phyloP scores from a whole-genome alignment of 2,888 invertebrate genomes.

The Ypsolopha scabrella region DNA sequence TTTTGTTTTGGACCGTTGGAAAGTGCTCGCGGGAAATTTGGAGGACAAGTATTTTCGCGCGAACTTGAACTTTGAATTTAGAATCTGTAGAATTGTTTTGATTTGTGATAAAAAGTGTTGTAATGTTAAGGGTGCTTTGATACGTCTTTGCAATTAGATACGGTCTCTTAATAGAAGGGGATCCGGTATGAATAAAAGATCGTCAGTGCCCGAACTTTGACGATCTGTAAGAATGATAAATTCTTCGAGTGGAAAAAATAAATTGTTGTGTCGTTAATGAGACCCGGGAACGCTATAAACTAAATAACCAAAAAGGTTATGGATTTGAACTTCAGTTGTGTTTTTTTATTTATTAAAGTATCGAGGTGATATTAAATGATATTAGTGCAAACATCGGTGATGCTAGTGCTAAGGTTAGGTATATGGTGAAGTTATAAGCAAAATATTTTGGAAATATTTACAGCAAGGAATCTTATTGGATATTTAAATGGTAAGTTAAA shows the following conservation, averaged over 20 bases:
- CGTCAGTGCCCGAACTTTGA: slow-evolving; percentile 28
- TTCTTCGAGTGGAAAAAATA: slow-evolving; percentile 32
- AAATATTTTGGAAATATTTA: not conserved
- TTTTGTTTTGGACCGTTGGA: slow-evolving; percentile 10
- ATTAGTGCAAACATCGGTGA: slow-evolving; percentile 9
- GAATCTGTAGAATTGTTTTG: slow-evolving; percentile 27
- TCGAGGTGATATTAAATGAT: slow-evolving; percentile 12
- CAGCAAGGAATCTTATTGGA: slow-evolving; percentile 1
- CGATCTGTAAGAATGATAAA: slow-evolving; percentile 38
- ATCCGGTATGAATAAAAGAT: slow-evolving; percentile 54
- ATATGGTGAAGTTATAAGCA: not conserved
- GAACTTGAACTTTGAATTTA: slow-evolving; percentile 43
- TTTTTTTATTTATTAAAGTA: slow-evolving; percentile 10
- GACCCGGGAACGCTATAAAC: slow-evolving; percentile 22
- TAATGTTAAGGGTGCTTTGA: slow-evolving; percentile 41
- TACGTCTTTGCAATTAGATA: slow-evolving; percentile 60
- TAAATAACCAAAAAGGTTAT: slow-evolving; percentile 35
- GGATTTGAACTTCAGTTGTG: not conserved
- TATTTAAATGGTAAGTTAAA: slow-evolving; percentile 1
- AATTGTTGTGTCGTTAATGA: slow-evolving; percentile 26
- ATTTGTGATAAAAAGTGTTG: slow-evolving; percentile 46
- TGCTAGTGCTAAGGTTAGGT: slow-evolving; percentile 1
- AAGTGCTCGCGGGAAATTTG: slow-evolving; percentile 13
- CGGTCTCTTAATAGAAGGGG: slow-evolving; percentile 50
- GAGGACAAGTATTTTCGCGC: slow-evolving; percentile 37